Conservation (phyloP, 2,113 vertebrate genomes). For the Pomatostomus ruficeps region DNA sequence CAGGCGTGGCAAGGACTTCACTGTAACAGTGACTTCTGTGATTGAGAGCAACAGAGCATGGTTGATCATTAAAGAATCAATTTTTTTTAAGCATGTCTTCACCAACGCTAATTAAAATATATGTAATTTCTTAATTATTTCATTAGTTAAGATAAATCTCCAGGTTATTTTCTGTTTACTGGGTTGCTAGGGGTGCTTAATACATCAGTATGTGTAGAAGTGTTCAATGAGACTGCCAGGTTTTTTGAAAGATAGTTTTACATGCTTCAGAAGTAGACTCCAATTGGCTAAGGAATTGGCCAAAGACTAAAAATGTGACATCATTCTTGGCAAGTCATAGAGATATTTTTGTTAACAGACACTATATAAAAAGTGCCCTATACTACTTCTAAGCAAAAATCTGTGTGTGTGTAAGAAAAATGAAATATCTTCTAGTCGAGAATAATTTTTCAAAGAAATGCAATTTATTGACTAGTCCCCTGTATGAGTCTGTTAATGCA, state of each 20-base stretch:
- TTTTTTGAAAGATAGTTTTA: constrained; percentile 90
- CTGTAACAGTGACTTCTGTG: not conserved
- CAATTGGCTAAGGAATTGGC: constrained; percentile 82
- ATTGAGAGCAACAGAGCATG: not conserved
- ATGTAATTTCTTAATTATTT: constrained; percentile 50
- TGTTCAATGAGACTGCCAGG: constrained; percentile 79
- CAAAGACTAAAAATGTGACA: constrained; percentile 80
- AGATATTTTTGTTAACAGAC: constrained; percentile 71
- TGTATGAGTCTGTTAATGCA: not conserved
- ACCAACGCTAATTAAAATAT: constrained; percentile 29
- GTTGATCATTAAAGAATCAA: not conserved
- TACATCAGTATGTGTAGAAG: constrained; percentile 82
- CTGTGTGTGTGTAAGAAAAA: constrained; percentile 28
- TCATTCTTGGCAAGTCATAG: constrained; percentile 89
- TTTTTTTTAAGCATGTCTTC: constrained; percentile 8
- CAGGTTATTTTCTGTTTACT: constrained; percentile 85
- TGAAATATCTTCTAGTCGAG: not conserved
- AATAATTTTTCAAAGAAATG: not conserved
- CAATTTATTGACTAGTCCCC: not conserved
- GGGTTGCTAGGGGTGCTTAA: constrained; percentile 88
- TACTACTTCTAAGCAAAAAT: constrained; percentile 59
- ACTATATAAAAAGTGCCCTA: constrained; percentile 53
- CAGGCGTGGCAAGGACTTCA: not conserved
- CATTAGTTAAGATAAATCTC: constrained; percentile 42
- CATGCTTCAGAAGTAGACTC: constrained; percentile 84